Percentiles rank a stretch among this genome's conserved stretches.
phyloP scores from a whole-genome alignment of 1,140 invertebrate species.

The Drosophila nasuta region DNA sequence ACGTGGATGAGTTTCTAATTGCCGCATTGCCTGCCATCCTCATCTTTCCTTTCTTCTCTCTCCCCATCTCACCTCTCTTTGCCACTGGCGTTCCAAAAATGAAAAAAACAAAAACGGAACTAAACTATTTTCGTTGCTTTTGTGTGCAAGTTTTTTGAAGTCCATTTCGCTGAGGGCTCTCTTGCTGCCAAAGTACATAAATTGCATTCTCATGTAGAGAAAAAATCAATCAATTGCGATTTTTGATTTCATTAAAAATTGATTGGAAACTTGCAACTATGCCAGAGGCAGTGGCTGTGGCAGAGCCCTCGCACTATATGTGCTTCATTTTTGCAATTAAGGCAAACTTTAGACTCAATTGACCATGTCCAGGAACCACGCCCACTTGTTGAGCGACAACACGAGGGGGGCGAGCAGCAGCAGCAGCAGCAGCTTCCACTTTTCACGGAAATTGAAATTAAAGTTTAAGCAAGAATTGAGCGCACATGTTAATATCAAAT shows the following conservation, averaged over 20 bases:
- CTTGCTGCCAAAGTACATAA: slow-evolving; percentile 5
- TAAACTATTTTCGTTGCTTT: background rate
- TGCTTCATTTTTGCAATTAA: slow-evolving; percentile 17
- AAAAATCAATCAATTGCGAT: slow-evolving; percentile 29
- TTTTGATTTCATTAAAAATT: slow-evolving; percentile 62
- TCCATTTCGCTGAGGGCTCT: slow-evolving; percentile 3
- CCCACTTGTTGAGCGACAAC: slow-evolving; percentile 4
- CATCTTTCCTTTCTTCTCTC: no score
- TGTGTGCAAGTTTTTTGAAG: background rate
- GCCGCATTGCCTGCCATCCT: slow-evolving; percentile 1
- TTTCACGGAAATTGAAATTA: slow-evolving; percentile 20
- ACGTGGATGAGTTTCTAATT: slow-evolving; percentile 51
- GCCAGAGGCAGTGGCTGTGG: background rate
- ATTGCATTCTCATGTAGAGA: slow-evolving; percentile 13
- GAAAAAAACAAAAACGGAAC: background rate
- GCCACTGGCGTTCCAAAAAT: background rate
- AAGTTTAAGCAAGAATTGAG: slow-evolving; percentile 8
- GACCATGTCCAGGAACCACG: background rate
- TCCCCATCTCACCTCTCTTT: no score
- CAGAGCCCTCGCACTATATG: slow-evolving; percentile 1
- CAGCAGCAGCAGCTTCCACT: no score
- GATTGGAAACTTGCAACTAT: slow-evolving; percentile 45
- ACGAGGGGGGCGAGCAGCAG: background rate
- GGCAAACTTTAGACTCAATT: background rate
- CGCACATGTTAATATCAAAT: background rate